Evolutionary conservation across 2,888 invertebrate genomes (phyloP), one percentile per base, ranked within the genome.

Genomic region (Eurois occulta): DNA sequence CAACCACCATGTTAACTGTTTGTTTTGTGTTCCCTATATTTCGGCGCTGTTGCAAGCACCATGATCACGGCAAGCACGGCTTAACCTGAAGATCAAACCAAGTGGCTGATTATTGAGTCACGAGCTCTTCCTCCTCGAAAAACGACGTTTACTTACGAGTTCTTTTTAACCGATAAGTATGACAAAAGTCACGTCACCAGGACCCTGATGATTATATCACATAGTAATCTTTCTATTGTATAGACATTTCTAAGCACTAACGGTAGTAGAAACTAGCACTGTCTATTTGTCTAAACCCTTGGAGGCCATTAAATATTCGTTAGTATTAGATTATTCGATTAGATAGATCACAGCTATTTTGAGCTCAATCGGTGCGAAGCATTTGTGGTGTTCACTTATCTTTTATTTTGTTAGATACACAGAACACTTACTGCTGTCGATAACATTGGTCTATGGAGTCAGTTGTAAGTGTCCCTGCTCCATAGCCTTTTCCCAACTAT

Each of bases 221-320:
- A 28, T 55, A n/a, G 24, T 72, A 46, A 43, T 10, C 21, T 38
- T 3, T 41, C 6, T 55, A 21, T 60, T n/a, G 11, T 18, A 35
- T 43, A 32, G 2, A 69, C 21, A 18, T 60, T 60, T 78, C 16
- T 24, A 18, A 70, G 18, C 28, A 28, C 16, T 48, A 24, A 35
- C 28, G 13, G 24, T 10, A 28, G 35, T 55, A 38, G 35, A 58
- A 58, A 74, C 43, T 52, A 24, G 21, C 16, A 48, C 32, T 28
- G 13, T 43, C 18, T 66, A 41, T 16, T 18, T 16, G n/a, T 18
- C 58, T 7, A 18, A 16, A 28, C 58, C 18, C 38, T 52, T 24
- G 28, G 13, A 2, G 13, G 28, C 35, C 81, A 66, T 78, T 75
- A 74, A 78, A 74, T 81, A 74, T 81, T 78, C 75, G 81, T 81